These are phyloP conservation scores for Megalops cyprinoides DNA, from an alignment of 2,797 vertebrate species.

Conservation along the genomic window DNA sequence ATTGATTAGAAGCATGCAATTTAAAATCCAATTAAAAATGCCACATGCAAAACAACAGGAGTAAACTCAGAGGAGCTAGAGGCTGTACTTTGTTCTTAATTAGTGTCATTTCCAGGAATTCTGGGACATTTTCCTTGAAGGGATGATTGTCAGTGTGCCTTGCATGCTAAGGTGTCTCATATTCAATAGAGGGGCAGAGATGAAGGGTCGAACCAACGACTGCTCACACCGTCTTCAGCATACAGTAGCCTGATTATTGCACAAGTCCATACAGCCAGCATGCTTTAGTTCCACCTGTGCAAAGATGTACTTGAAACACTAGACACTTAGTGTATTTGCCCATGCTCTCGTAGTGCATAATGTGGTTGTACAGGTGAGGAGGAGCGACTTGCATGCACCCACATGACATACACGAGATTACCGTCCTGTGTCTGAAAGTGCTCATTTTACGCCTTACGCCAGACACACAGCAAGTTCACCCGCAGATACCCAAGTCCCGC, in stretches of 20 bases:
- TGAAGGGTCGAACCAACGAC: neutral
- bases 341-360: too few species aligned
- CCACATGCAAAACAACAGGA: slow-evolving; percentile 11
- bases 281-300: neutral
- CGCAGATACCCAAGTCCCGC: neutral
- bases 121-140: neutral
- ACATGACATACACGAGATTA: neutral
- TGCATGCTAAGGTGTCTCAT: neutral
- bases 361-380: too few species aligned
- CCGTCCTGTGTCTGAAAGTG: neutral
- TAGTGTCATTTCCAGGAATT: neutral
- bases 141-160: neutral
- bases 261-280: neutral
- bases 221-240: neutral
- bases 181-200: neutral
- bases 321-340: too few species aligned
- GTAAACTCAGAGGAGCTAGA: slow-evolving; percentile 18
- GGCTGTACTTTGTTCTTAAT: slow-evolving; percentile 30
- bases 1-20: neutral
- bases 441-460: neutral
- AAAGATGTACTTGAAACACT: too few species aligned
- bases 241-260: neutral
- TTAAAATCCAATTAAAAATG: slow-evolving; percentile 16
- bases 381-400: too few species aligned
- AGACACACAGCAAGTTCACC: neutral